Base-by-base conservation (phyloP, 2,888 invertebrate genomes). In the Platycheirus rosarum region DNA sequence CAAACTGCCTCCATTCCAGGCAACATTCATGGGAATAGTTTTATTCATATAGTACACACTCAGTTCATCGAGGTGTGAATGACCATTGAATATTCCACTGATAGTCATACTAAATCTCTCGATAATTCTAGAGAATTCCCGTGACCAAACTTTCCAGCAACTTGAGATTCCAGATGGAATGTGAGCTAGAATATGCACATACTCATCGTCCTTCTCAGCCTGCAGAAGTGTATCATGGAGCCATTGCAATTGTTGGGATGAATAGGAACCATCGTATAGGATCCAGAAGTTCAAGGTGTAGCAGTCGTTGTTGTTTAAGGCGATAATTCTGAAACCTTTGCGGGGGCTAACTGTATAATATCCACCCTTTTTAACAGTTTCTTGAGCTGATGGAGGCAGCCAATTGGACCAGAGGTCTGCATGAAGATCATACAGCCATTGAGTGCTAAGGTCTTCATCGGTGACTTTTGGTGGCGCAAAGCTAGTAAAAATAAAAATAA, bases 171-270 rank as follows among this genome's bases (percentile, higher is more conserved):
- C 96, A 0, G 95, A 93, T 0, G 97, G 97, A 53, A 97, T 93
- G 87, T 98, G 98, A 0, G 94, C 93, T 51, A 98, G 91, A 40
- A 97, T 94, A 86, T 97, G 96, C 0, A 97, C 97, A 86, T 93
- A 92, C 88, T 97, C 96, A 0, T 92, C 92, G 1, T 92, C 92
- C 35, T 90, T 88, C 88, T 98, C 98, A 0, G 97, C 95, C 74
- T 93, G 90, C 55, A 93, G 91, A 2, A 98, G 91, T 63, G 95
- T 94, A 8, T 93, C 90, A 0, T 95, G 93, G 32, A 98, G 89
- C 97, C 97, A 98, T 66, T 94, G 92, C 62, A 98, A 91, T 89
- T 97, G 95, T 2, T 91, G 93, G 84, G 94, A 93, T 0, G 95
- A 94, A 87, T 96, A 95, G 11, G 90, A 88, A 2, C 95, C 94